phyloP scores from a whole-genome alignment of 2,113 vertebrate species.

The Mesitornis unicolor region DNA sequence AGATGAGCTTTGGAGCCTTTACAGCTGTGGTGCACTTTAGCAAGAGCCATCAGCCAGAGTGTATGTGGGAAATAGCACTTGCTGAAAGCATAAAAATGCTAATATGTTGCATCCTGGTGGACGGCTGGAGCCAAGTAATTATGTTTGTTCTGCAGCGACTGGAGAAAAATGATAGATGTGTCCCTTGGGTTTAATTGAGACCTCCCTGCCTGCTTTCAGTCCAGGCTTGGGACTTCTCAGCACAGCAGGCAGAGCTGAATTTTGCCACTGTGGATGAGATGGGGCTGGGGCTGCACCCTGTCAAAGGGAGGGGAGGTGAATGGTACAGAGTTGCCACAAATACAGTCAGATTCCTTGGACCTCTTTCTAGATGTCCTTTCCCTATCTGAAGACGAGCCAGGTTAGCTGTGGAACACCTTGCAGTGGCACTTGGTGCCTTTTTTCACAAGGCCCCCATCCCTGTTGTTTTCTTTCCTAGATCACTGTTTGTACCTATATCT shows the following conservation, averaged over 20 bases:
- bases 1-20: neutral
- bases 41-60: rapidly evolving
- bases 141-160: neutral
- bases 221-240: neutral
- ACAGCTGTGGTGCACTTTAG: neutral
- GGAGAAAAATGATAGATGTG: neutral
- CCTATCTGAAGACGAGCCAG: neutral
- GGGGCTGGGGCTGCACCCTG: neutral
- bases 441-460: neutral
- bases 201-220: neutral
- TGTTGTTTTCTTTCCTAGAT: neutral
- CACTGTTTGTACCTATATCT: neutral
- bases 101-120: neutral
- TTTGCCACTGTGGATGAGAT: neutral
- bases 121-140: neutral
- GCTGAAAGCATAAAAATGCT: neutral
- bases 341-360: neutral
- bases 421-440: neutral
- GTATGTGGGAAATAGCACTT: neutral
- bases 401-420: neutral
- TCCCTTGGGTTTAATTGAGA: neutral
- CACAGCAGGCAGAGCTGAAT: neutral
- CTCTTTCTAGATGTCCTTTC: neutral
- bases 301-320: neutral
- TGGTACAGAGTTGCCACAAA: neutral